Base-by-base conservation (phyloP, 1,140 invertebrate genomes). In the Drosophila subpulchrella region DNA sequence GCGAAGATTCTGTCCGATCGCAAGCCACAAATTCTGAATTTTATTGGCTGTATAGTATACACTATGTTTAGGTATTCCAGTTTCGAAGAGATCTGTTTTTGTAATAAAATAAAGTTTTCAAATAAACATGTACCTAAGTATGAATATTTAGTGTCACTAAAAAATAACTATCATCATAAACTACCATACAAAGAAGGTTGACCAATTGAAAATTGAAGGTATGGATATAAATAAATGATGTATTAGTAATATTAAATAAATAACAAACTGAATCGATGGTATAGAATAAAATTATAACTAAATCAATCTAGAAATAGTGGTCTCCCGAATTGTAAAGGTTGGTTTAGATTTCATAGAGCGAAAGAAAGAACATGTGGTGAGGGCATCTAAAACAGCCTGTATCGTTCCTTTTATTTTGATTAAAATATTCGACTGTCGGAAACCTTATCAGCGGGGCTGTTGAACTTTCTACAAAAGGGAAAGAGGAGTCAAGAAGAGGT, bases 401-500 rank as follows among this genome's bases (percentile, higher is more conserved):
- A 20, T 13, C 2, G 20, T 58, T n/a, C 17, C 11, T 8, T 13
- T 41, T 20, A 36, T 15, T 0, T 3, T 11, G 55, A 59, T 42
- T 62, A 59, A n/a, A 32, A 32, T 62, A 42, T 44, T 38, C 34
- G 66, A 39, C 55, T 73, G 67, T 51, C 56, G 36, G 20, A 61
- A 72, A 54, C 46, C 72, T 75, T 75, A 75, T 75, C 73, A 15
- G 30, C 46, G 61, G 32, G 50, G 73, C 72, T 75, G 42, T 59
- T 76, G 72, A 75, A 66, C 72, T 53, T 68, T 54, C 20, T 50
- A 34, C 38, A 44, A 44, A 42, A 36, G 34, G 17, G 38, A 38
- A 36, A 8, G 11, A 20, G 30, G 32, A 44, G 56, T 17, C 50
- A 27, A n/a, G 39, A 65, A 66, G 47, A 20, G 47, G 38, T 46